A percentile compares a stretch with the other conserved stretches of the same genome.
Evolutionary conservation across 2,113 vertebrate genomes (phyloP).

Genomic region (Lagenorhynchus albirostris): DNA sequence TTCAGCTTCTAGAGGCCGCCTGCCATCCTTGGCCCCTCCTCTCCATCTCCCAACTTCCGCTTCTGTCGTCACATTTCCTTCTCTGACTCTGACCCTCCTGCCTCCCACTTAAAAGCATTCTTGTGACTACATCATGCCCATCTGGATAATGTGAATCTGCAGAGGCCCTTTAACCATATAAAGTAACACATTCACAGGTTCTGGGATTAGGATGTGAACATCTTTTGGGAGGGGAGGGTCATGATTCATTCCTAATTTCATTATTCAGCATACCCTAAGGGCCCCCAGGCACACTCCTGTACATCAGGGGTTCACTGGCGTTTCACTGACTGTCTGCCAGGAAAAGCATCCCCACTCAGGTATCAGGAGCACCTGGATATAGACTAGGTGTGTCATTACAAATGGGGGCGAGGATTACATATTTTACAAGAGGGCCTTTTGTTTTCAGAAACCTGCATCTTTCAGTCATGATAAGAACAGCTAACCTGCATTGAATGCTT

Average conservation of each 20-base stretch:
- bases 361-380: fast-evolving
- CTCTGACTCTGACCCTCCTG: background rate
- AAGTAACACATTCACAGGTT: background rate
- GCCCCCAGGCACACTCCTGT: background rate
- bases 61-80: fast-evolving
- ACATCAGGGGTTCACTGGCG: background rate
- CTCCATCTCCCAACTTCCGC: fast-evolving
- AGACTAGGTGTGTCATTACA: background rate
- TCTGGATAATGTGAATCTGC: background rate
- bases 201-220: background rate
- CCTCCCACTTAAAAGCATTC: background rate
- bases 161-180: background rate
- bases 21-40: background rate
- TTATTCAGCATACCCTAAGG: background rate
- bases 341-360: background rate
- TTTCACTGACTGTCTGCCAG: background rate
- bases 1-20: background rate
- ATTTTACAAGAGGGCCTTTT: background rate
- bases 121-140: background rate
- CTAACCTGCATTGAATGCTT: fast-evolving
- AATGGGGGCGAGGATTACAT: fast-evolving
- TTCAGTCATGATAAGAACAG: background rate
- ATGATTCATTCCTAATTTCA: background rate
- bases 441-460: background rate
- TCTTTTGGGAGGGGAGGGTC: background rate